phyloP scores from a whole-genome alignment of 2,113 vertebrate genomes.

The Phalacrocorax carbo region DNA sequence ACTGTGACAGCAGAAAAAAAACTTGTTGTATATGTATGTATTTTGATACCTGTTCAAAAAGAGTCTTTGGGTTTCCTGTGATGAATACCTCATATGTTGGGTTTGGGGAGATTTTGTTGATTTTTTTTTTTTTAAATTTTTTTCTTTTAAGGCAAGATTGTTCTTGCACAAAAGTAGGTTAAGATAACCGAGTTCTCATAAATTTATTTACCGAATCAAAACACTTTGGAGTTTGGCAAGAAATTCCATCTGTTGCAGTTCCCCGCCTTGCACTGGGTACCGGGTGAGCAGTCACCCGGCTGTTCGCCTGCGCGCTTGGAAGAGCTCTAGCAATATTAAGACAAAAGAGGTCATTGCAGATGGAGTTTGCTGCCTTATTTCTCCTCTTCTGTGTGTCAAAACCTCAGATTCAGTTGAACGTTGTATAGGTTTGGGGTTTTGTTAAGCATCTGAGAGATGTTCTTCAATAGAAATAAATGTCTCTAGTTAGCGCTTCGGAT shows the following conservation, averaged over 20 bases:
- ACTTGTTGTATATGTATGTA: constrained; percentile 11
- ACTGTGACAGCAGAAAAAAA: constrained; percentile 44
- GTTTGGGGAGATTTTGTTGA: background rate
- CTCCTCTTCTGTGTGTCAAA: background rate
- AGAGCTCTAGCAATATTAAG: background rate
- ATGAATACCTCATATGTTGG: constrained; percentile 60
- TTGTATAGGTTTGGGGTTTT: background rate
- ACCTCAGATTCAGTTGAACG: background rate
- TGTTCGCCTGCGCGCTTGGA: background rate
- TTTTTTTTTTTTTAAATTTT: no score
- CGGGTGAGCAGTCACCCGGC: accelerated
- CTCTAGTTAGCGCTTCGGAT: background rate
- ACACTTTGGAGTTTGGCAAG: constrained; percentile 6
- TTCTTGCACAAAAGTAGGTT: constrained; percentile 60
- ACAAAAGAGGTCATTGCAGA: background rate
- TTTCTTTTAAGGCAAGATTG: constrained; percentile 12
- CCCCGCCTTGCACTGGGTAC: background rate
- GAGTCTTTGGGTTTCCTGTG: constrained; percentile 63
- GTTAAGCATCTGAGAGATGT: background rate
- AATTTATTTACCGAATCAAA: constrained; percentile 33
- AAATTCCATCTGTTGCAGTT: background rate
- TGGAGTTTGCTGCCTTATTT: constrained; percentile 54
- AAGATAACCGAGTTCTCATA: constrained; percentile 43
- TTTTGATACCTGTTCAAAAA: constrained; percentile 35
- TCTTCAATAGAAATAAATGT: background rate